These are phyloP conservation scores for Spea bombifrons DNA, from an alignment of 2,113 vertebrate species.

Conservation along the genomic window DNA sequence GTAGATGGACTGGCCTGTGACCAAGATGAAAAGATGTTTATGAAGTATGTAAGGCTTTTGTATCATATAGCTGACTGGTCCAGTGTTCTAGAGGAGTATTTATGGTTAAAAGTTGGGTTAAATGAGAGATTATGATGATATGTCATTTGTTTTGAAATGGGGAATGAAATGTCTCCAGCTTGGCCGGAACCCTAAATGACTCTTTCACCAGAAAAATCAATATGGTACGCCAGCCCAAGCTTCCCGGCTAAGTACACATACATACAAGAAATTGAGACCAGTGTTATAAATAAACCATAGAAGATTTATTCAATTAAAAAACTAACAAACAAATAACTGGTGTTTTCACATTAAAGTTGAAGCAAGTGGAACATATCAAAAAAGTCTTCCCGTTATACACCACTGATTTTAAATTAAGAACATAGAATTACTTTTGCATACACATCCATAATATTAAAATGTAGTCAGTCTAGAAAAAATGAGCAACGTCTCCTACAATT, in stretches of 20 bases:
- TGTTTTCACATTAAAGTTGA: slow-evolving; percentile 43
- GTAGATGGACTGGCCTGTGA: too few species aligned
- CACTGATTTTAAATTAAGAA: slow-evolving; percentile 37
- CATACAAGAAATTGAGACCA: neutral
- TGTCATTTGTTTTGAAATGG: too few species aligned
- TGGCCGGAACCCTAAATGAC: too few species aligned
- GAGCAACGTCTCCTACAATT: slow-evolving; percentile 59
- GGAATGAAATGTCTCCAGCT: too few species aligned
- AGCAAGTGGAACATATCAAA: slow-evolving; percentile 58
- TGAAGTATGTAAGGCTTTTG: too few species aligned
- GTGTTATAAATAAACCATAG: slow-evolving; percentile 56
- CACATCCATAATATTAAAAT: slow-evolving; percentile 46
- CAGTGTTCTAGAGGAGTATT: too few species aligned
- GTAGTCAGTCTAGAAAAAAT: slow-evolving; percentile 44
- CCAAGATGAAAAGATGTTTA: too few species aligned
- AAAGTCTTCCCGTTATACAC: slow-evolving; percentile 53
- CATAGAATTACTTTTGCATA: neutral
- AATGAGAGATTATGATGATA: too few species aligned
- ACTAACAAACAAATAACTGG: slow-evolving; percentile 41
- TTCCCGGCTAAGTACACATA: neutral
- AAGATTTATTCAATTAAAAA: slow-evolving; percentile 66
- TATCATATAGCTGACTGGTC: too few species aligned
- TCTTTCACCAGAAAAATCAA: too few species aligned
- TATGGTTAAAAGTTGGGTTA: too few species aligned
- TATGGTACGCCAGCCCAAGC: too few species aligned